Percentiles rank a stretch among this genome's conserved stretches.
Evolutionary conservation across 2,797 vertebrate genomes (phyloP).

Genomic region (Bradypus variegatus): DNA sequence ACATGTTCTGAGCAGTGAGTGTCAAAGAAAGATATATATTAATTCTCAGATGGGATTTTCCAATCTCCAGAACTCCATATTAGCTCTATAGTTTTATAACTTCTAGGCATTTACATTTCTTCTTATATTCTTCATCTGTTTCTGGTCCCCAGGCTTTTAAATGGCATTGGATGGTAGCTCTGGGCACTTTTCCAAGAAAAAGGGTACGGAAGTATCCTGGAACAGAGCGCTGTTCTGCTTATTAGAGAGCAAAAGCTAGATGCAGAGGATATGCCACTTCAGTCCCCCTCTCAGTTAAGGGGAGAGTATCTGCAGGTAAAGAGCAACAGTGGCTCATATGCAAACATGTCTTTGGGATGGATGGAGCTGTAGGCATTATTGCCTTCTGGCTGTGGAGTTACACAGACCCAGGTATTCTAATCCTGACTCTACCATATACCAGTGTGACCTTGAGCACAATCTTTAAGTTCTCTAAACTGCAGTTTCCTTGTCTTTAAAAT

Average conservation of each 20-base stretch:
- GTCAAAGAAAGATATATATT: background rate
- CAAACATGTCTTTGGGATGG: background rate
- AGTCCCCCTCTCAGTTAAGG: background rate
- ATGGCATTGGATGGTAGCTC: background rate
- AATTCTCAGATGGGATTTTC: background rate
- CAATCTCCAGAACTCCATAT: background rate
- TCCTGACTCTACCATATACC: background rate
- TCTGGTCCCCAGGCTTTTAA: background rate
- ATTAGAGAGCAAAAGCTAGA: background rate
- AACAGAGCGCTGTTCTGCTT: background rate
- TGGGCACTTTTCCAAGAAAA: background rate
- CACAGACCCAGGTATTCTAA: background rate
- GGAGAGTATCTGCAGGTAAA: background rate
- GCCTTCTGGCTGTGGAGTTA: background rate
- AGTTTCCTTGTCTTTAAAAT: conserved; percentile 12
- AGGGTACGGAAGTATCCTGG: background rate
- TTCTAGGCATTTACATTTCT: background rate
- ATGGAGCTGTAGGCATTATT: background rate
- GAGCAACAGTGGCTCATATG: no score
- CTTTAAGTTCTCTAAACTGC: background rate
- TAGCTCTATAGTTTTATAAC: background rate
- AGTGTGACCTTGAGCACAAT: background rate
- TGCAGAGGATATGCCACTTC: background rate
- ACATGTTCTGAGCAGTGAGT: background rate
- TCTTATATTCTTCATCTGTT: background rate